These are phyloP conservation scores for Lytechinus pictus DNA, from an alignment of 35 echinoderm and acorn worm species.

Conservation along the genomic window DNA sequence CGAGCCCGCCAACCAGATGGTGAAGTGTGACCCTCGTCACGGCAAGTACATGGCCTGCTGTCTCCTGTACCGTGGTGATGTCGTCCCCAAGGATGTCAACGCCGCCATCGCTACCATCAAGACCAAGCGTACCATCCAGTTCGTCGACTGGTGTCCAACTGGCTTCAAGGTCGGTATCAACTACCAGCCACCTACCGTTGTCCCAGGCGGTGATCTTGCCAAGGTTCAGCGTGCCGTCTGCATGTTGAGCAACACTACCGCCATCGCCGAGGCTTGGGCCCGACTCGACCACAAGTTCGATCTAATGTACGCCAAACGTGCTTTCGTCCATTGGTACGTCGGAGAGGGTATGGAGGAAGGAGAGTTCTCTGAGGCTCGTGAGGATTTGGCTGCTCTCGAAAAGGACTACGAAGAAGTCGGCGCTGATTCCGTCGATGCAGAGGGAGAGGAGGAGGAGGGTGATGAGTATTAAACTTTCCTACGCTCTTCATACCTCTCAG, in stretches of 20 bases:
- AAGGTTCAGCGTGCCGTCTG: slow-evolving; percentile 71
- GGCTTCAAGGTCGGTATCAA: slow-evolving; percentile 80
- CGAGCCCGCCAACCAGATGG: slow-evolving; percentile 68
- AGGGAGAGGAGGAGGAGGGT: slow-evolving; percentile 44
- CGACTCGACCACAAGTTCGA: slow-evolving; percentile 76
- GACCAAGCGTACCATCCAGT: slow-evolving; percentile 74
- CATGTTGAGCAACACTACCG: slow-evolving; percentile 77
- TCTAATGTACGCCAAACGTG: slow-evolving; percentile 78
- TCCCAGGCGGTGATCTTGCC: slow-evolving; percentile 67
- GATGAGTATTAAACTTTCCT: slow-evolving; percentile 45
- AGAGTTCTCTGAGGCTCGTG: slow-evolving; percentile 75
- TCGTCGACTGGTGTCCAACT: slow-evolving; percentile 76
- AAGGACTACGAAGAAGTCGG: slow-evolving; percentile 74
- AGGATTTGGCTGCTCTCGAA: slow-evolving; percentile 67
- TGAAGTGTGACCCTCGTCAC: slow-evolving; percentile 75
- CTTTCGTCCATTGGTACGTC: slow-evolving; percentile 75
- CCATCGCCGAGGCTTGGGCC: slow-evolving; percentile 69
- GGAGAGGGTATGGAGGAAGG: slow-evolving; percentile 77
- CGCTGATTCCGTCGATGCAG: neutral
- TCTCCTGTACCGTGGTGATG: slow-evolving; percentile 78
- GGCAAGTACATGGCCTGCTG: slow-evolving; percentile 82
- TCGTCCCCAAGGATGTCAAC: slow-evolving; percentile 79
- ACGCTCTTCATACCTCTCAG: neutral
- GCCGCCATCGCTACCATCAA: slow-evolving; percentile 73
- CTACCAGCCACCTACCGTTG: slow-evolving; percentile 71